These are phyloP conservation scores for Dimorphilus gyrociliatus DNA, from an alignment of 2,888 invertebrate species.

Conservation along the genomic window DNA sequence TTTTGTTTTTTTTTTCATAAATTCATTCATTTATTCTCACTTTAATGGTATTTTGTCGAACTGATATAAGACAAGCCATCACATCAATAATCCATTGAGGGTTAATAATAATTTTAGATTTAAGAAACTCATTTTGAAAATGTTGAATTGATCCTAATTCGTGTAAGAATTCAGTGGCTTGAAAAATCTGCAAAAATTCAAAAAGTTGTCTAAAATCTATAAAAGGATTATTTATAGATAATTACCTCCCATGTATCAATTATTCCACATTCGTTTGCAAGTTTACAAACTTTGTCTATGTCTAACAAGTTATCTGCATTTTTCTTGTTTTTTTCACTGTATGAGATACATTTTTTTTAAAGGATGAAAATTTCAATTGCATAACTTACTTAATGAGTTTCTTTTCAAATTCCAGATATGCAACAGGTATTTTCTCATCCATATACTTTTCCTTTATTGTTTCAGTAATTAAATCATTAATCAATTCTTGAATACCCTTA, in stretches of 20 bases:
- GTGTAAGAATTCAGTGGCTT: slow-evolving; percentile 32
- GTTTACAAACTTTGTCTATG: too few species aligned
- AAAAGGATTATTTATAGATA: too few species aligned
- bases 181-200: slow-evolving; percentile 18
- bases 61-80: slow-evolving; percentile 36
- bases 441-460: slow-evolving; percentile 32
- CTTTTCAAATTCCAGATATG: slow-evolving; percentile 29
- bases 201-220: too few species aligned
- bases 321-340: too few species aligned
- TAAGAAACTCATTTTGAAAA: slow-evolving; percentile 29
- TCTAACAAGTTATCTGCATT: too few species aligned
- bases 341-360: too few species aligned
- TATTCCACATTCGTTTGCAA: too few species aligned
- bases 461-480: slow-evolving; percentile 15
- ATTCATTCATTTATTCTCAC: slow-evolving; percentile 10
- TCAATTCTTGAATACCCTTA: slow-evolving; percentile 22
- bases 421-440: slow-evolving; percentile 34
- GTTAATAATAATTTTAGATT: slow-evolving; percentile 27
- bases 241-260: too few species aligned
- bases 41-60: slow-evolving; percentile 27
- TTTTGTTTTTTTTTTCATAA: too few species aligned
- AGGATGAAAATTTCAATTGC: too few species aligned
- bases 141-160: slow-evolving; percentile 35
- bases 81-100: slow-evolving; percentile 38
- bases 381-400: slow-evolving; percentile 15